Percentiles rank a stretch among this genome's conserved stretches.
phyloP scores from a whole-genome alignment of 2,797 vertebrate species.

The Molothrus aeneus region DNA sequence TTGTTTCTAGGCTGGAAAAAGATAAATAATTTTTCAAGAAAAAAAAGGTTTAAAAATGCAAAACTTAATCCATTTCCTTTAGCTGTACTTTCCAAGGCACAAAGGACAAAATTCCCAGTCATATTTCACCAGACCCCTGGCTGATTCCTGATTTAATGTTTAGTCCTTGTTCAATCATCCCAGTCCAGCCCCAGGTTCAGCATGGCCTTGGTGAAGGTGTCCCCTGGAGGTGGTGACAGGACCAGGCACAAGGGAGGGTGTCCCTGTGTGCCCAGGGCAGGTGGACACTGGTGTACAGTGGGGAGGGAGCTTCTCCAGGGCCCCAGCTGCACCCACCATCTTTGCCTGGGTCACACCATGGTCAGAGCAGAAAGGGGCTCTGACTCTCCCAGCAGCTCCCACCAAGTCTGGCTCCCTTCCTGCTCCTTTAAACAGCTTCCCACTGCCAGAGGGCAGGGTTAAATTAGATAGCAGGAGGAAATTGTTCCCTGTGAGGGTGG shows the following conservation, averaged over 20 bases:
- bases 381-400: not conserved
- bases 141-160: not conserved
- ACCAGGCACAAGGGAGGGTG: not conserved
- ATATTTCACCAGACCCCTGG: not conserved
- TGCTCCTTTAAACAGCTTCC: not conserved
- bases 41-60: not conserved
- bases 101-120: not conserved
- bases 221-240: not conserved
- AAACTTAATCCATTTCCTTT: not conserved
- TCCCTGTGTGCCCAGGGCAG: too few species aligned
- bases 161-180: not conserved
- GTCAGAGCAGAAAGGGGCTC: not conserved
- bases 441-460: not conserved
- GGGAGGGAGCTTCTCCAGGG: not conserved
- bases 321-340: accelerated
- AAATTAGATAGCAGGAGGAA: not conserved
- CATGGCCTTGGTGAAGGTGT: not conserved
- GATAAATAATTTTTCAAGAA: not conserved
- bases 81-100: not conserved
- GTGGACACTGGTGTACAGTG: not conserved
- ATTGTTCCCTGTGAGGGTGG: not conserved
- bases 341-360: not conserved
- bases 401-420: not conserved
- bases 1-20: constrained; percentile 22
- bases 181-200: not conserved